Evolutionary conservation across 2,888 invertebrate species (phyloP), one percentile per base, ranked within the genome.

Genomic region (Vandiemenella viatica): DNA sequence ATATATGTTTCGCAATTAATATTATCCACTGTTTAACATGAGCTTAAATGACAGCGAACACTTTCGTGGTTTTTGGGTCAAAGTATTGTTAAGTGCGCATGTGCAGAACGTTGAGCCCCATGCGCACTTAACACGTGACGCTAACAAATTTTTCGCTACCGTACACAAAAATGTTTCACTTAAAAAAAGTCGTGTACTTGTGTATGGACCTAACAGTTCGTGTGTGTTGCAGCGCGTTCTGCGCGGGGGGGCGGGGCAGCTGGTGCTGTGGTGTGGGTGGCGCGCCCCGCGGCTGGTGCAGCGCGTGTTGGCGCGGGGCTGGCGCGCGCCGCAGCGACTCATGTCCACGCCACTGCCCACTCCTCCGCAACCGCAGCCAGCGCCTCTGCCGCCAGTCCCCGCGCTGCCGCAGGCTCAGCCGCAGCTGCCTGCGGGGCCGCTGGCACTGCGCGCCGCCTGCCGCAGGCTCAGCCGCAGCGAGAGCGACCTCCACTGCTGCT

Each of bases 221-320:
- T n/a, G n/a, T n/a, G n/a, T n/a, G n/a, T 60, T 62, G 57, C 32
- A 73, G 73, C 47, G 67, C 70, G 44, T 75, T 74, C 55, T 62
- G 66, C 20, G 65, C 67, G n/a, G 74, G n/a, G 74, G 74, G 6
- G 62, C 69, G 3, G 74, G 74, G 1, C 71, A 74, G 55, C 58
- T 75, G 3, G 61, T 68, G 37, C 55, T 75, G 1, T 74, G 70
- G 55, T 74, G 73, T 55, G 32, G 32, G 32, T 57, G 65, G 17
- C 61, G 69, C 32, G 73, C 72, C 1, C 56, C 64, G 4, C 61
- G 62, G 45, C 60, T 75, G 10, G 56, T 73, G 8, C 67, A 69
- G 48, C 63, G 67, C 44, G 59, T 74, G 19, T 22, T 50, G 18
- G 17, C 15, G n/a, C 41, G 49, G 5, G 45, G 50, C n/a, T 44